Evolutionary conservation across 35 echinoderm and acorn worm species (phyloP).

Genomic region (Stichopus chloronotus): DNA sequence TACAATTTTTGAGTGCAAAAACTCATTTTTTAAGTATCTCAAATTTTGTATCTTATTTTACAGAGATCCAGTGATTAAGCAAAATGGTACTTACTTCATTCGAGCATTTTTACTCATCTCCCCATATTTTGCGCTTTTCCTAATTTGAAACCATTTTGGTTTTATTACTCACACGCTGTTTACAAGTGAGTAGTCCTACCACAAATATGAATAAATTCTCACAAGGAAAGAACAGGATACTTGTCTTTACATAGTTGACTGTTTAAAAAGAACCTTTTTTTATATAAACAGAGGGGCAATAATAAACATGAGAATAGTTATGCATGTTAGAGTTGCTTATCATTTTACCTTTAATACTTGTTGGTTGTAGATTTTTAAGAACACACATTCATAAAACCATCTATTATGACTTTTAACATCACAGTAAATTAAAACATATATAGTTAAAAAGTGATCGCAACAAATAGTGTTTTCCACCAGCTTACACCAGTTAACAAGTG

Average conservation of each 20-base stretch:
- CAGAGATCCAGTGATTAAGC: not conserved
- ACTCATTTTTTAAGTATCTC: slow-evolving; percentile 1
- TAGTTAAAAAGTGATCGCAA: no score
- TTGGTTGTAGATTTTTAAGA: no score
- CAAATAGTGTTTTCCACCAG: not conserved
- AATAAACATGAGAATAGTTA: not conserved
- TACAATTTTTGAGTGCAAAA: not conserved
- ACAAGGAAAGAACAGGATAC: not conserved
- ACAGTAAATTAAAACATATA: no score
- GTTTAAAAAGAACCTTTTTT: not conserved
- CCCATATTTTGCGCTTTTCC: not conserved
- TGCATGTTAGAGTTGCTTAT: no score
- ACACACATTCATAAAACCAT: no score
- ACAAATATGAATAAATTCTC: not conserved
- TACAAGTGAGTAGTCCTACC: not conserved
- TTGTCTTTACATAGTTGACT: not conserved
- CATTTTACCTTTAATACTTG: no score
- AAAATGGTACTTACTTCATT: not conserved
- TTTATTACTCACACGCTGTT: not conserved
- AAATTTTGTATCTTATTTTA: not conserved
- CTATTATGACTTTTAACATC: no score
- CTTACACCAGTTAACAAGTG: no score
- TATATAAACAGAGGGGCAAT: not conserved
- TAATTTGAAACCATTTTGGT: not conserved
- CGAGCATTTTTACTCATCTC: not conserved